Evolutionary conservation across 1,140 invertebrate species (phyloP).

Genomic region (Drosophila sturtevanti): DNA sequence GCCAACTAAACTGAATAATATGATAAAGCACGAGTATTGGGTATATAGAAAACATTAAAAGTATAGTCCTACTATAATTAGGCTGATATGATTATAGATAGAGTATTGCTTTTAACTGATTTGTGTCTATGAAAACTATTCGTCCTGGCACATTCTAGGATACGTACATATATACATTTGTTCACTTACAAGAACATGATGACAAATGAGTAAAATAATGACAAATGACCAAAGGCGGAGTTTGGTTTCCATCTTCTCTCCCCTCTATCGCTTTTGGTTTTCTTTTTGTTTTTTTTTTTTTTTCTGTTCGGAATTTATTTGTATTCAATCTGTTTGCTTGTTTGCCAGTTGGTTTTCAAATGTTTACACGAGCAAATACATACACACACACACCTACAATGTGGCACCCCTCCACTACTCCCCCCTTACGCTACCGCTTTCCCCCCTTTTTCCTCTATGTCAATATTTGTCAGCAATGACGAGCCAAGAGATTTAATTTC

Average conservation of each 20-base stretch:
- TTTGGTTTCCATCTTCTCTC: background rate
- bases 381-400: constrained; percentile 15
- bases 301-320: constrained; percentile 54
- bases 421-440: constrained; percentile 17
- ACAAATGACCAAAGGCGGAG: constrained; percentile 42
- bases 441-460: constrained; percentile 54
- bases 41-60: no score
- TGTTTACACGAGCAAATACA: constrained; percentile 77
- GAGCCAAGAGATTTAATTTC: constrained; percentile 79
- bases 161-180: background rate
- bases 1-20: no score
- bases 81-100: no score
- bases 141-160: background rate
- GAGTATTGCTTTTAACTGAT: background rate
- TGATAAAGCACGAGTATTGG: no score
- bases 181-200: constrained; percentile 3
- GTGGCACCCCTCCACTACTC: constrained; percentile 22
- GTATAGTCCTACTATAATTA: no score
- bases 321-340: constrained; percentile 79
- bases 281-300: background rate
- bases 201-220: constrained; percentile 48
- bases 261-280: background rate
- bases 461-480: constrained; percentile 74
- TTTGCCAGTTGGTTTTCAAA: constrained; percentile 79
- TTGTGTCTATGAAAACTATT: background rate